Base-by-base conservation (phyloP, 1,140 invertebrate genomes). In the Diabrotica virgifera region DNA sequence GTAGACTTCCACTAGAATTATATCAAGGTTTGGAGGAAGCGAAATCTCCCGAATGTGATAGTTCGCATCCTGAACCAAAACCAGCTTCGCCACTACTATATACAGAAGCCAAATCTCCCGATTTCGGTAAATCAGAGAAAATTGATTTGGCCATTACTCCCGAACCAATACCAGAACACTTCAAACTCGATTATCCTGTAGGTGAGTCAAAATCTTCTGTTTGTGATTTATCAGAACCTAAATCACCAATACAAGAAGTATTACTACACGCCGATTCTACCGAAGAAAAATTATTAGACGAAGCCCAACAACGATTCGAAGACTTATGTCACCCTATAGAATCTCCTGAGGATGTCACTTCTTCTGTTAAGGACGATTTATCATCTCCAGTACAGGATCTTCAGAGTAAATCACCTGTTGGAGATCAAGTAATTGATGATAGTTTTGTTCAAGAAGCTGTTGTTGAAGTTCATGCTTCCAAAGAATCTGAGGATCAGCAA, bases 281-380 rank as follows among this genome's bases (percentile, higher is more conserved):
- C n/a, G 54, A 38, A 53, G 14, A 46, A 8, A 14, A 53, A 37
- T 13, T 54, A 36, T 52, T 62, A n/a, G 60, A 62, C 9, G 10
- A 62, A 36, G 60, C 60, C n/a, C 60, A 62, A 38, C 36, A 37
- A 53, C 60, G 36, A 13, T 62, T 62, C 24, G 60, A 38, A 13
- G 60, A 54, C 53, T 35, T 62, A 11, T 62, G 51, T 14, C 9
- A 54, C 5, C 60, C 63, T 10, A 50, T 65, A 37, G 67, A 65
- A 14, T 65, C 63, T n/a, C 70, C 70, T 6, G 74, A 75, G 37
- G 72, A 72, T 52, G 60, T 74, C 10, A 75, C 74, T 12, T 71
- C 74, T 50, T 75, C 74, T 0, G 64, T 73, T 6, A 74, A 73
- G 59, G 73, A 75, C 40, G 62, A 62, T 40, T 36, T 38, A 9